A percentile compares a stretch with the other conserved stretches of the same genome.
Evolutionary conservation across 2,113 vertebrate genomes (phyloP).

Genomic region (Myotis lucifugus): DNA sequence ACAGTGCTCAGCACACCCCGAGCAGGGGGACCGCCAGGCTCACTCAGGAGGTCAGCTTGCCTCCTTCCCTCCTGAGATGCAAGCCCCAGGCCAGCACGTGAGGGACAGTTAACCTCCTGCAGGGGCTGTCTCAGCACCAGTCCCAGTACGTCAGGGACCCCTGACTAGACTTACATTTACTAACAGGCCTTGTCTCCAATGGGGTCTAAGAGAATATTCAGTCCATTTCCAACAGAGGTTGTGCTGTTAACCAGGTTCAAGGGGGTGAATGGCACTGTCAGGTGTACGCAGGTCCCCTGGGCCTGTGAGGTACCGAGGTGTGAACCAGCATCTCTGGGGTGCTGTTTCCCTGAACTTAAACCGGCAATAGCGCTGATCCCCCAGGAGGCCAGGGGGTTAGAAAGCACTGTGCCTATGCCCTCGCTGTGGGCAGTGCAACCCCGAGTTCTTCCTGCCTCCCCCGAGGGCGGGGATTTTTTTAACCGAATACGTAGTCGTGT

Average conservation of each 20-base stretch:
- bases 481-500: background rate
- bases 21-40: background rate
- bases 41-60: background rate
- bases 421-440: background rate
- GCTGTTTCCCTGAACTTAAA: background rate
- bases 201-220: background rate
- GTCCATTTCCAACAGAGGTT: background rate
- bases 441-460: background rate
- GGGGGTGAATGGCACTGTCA: background rate
- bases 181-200: background rate
- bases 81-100: background rate
- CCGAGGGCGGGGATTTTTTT: background rate
- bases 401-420: fast-evolving
- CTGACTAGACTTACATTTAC: background rate
- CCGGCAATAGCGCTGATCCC: background rate
- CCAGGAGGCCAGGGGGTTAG: background rate
- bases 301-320: background rate
- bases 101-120: fast-evolving
- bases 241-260: background rate
- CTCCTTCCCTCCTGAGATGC: background rate
- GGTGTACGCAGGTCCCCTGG: background rate
- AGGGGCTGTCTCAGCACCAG: background rate
- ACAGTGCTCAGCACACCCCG: fast-evolving
- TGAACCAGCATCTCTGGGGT: background rate
- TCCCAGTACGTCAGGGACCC: background rate